Conservation (phyloP, 2,888 invertebrate genomes). For the Drosophila yooni region DNA sequence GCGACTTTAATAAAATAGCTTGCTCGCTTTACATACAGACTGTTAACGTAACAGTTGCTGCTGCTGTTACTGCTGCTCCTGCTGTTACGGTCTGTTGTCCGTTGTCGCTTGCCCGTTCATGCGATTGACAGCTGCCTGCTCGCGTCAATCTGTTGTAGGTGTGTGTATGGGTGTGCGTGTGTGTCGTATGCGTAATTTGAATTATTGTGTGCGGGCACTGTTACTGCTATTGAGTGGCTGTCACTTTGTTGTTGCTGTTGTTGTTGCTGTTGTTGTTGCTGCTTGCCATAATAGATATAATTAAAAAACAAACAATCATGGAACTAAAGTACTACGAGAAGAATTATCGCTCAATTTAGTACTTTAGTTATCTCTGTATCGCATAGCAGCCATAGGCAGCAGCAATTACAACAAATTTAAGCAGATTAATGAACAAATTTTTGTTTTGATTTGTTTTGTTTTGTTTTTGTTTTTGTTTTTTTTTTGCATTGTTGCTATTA, state of each 20-base stretch:
- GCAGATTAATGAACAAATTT: slow-evolving; percentile 49
- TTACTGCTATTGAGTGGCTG: not conserved
- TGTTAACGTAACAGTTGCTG: slow-evolving; percentile 12
- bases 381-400: slow-evolving; percentile 21
- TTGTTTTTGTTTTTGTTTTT: not conserved
- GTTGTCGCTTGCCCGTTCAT: slow-evolving; percentile 18
- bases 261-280: too few species aligned
- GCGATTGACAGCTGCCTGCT: slow-evolving; percentile 53
- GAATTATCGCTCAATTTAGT: not conserved
- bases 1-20: slow-evolving; percentile 17
- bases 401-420: slow-evolving; percentile 59
- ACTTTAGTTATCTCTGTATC: slow-evolving; percentile 21
- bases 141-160: not conserved
- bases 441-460: not conserved
- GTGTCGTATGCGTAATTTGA: slow-evolving; percentile 55
- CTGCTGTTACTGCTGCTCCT: slow-evolving; percentile 10
- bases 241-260: not conserved
- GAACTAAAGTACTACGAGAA: not conserved
- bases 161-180: not conserved
- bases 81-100: not conserved
- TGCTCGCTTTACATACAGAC: not conserved
- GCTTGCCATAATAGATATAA: slow-evolving; percentile 36
- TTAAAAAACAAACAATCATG: slow-evolving; percentile 8
- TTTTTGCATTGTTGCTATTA: slow-evolving; percentile 15
- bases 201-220: slow-evolving; percentile 1